Evolutionary conservation across 2,113 vertebrate species (phyloP).

Genomic region (Megaceryle maxima): DNA sequence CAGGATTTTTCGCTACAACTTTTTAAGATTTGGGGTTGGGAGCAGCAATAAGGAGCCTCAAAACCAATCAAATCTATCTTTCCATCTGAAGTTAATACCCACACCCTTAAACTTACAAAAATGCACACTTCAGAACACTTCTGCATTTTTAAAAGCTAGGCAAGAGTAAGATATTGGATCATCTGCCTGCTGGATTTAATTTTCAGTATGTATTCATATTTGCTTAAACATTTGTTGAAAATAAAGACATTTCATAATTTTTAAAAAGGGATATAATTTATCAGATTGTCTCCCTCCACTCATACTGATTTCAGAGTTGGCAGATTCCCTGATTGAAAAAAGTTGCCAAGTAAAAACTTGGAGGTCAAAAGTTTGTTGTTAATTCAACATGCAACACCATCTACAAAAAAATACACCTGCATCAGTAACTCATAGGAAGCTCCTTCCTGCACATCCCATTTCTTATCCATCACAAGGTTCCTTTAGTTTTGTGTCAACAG

Average conservation of each 20-base stretch:
- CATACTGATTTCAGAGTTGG: not conserved
- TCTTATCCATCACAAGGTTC: not conserved
- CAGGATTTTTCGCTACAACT: not conserved
- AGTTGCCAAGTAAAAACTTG: not conserved
- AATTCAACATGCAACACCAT: not conserved
- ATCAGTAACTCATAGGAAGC: not conserved
- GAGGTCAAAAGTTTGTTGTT: not conserved
- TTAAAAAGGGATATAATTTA: not conserved
- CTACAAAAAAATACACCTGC: not conserved
- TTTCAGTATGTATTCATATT: not conserved
- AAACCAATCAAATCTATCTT: not conserved
- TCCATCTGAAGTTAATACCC: not conserved
- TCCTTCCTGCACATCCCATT: not conserved
- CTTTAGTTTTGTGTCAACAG: not conserved
- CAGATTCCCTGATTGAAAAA: not conserved
- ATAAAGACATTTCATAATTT: not conserved
- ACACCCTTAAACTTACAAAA: not conserved
- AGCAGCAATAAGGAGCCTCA: not conserved
- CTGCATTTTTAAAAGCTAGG: not conserved
- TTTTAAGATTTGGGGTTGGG: not conserved
- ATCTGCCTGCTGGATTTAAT: not conserved
- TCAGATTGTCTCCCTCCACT: accelerated
- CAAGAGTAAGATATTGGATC: not conserved
- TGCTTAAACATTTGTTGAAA: not conserved
- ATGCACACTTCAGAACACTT: not conserved